phyloP scores from a whole-genome alignment of 1,140 invertebrate species.

The Drosophila kikkawai region DNA sequence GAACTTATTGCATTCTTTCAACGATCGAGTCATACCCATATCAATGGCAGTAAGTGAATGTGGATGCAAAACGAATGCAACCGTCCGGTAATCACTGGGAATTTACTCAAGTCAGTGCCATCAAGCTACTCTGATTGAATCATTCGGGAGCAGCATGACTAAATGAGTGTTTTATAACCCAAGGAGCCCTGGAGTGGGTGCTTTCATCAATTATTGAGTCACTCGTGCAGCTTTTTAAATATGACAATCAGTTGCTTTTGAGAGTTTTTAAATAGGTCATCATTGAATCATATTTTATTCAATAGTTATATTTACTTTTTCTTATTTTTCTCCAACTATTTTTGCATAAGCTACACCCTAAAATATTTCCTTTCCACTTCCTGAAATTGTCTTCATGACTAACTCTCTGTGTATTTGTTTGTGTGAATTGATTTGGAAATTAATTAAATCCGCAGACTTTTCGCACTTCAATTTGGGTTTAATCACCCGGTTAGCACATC shows the following conservation, averaged over 20 bases:
- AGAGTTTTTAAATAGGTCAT: not conserved
- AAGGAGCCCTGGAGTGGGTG: not conserved
- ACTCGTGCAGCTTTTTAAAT: not conserved
- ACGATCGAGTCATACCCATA: conserved; percentile 32
- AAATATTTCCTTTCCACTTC: not conserved
- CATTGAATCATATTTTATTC: conserved; percentile 1
- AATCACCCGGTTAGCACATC: conserved; percentile 39
- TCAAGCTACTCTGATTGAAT: conserved; percentile 17
- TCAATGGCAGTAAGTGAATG: conserved; percentile 24
- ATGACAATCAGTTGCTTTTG: conserved; percentile 1
- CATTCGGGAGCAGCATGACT: conserved; percentile 11
- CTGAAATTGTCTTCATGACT: conserved; percentile 15
- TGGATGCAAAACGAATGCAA: not conserved
- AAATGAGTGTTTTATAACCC: conserved; percentile 9
- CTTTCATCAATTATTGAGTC: conserved; percentile 2
- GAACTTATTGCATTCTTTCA: conserved; percentile 42
- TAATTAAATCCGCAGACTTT: conserved; percentile 28
- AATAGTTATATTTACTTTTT: not conserved
- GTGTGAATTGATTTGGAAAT: conserved; percentile 15
- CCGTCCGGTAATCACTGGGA: conserved; percentile 12
- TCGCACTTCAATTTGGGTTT: conserved; percentile 27
- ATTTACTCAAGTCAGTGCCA: conserved; percentile 19
- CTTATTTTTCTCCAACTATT: not conserved
- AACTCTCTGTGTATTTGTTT: conserved; percentile 1
- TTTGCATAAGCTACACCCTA: not conserved